Evolutionary conservation across 2,797 vertebrate genomes (phyloP).

Genomic region (Falco naumanni): DNA sequence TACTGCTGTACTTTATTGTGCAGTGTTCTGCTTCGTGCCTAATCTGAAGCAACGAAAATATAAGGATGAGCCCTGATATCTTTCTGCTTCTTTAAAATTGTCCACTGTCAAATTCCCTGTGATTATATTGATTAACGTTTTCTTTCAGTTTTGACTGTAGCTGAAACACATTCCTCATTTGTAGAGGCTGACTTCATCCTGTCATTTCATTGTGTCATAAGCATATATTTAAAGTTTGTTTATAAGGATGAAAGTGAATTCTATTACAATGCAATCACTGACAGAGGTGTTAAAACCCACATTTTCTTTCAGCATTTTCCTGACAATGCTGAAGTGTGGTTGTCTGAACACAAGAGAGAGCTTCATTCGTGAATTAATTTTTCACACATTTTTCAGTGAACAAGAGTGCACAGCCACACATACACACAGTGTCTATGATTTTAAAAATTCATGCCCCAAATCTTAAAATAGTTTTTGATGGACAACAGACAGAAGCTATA

Average conservation of each 20-base stretch:
- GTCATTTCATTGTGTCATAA: not conserved
- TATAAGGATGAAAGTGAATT: constrained; percentile 40
- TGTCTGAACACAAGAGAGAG: not conserved
- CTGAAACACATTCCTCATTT: constrained; percentile 3
- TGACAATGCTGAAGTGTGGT: not conserved
- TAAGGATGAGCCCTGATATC: not conserved
- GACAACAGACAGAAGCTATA: not conserved
- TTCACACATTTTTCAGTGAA: not conserved
- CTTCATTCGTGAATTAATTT: not conserved
- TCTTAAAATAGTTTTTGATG: not conserved
- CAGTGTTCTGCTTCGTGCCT: not conserved
- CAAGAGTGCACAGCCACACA: not conserved
- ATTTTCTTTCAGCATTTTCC: not conserved
- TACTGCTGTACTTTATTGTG: not conserved
- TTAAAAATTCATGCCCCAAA: not conserved
- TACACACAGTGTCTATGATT: not conserved
- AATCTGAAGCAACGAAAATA: not conserved
- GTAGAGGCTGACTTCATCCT: constrained; percentile 21
- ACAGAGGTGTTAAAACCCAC: not conserved
- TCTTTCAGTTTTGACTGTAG: not conserved
- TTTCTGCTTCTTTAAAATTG: constrained; percentile 25
- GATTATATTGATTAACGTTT: constrained; percentile 25
- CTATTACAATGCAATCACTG: not conserved
- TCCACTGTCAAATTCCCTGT: not conserved
- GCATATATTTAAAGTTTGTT: constrained; percentile 12